A percentile compares a stretch with the other conserved stretches of the same genome.
Evolutionary conservation across 2,797 vertebrate species (phyloP).

Genomic region (Xiphophorus birchmanni): DNA sequence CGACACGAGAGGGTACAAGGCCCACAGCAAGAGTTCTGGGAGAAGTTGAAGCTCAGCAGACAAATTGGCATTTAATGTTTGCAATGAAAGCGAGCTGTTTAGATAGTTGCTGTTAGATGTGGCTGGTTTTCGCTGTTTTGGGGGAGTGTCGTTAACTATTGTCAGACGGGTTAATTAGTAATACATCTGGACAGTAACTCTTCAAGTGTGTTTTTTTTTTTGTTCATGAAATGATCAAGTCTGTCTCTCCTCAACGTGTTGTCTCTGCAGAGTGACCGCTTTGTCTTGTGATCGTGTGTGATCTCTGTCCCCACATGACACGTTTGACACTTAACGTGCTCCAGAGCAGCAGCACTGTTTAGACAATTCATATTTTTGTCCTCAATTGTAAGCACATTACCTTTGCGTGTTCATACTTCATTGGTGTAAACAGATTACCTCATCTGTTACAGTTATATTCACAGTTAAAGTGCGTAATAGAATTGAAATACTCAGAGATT

Average conservation of each 20-base stretch:
- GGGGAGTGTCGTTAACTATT: constrained; percentile 35
- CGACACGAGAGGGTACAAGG: constrained; percentile 39
- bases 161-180: constrained; percentile 33
- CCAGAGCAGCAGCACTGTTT: background rate
- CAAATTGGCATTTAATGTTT: constrained; percentile 2
- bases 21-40: constrained; percentile 39
- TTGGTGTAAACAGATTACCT: background rate
- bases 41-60: constrained; percentile 34
- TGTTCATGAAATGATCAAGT: constrained; percentile 2
- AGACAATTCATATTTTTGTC: background rate
- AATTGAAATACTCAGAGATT: background rate
- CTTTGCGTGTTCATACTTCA: background rate
- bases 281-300: background rate
- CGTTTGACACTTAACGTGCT: background rate
- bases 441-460: background rate
- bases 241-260: constrained; percentile 24
- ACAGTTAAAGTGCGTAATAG: background rate
- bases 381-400: background rate
- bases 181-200: background rate
- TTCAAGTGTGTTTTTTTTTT: background rate
- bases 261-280: constrained; percentile 19
- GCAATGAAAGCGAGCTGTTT: background rate
- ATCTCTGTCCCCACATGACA: background rate
- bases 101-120: background rate
- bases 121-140: constrained; percentile 4